A percentile compares a stretch with the other conserved stretches of the same genome.
Evolutionary conservation across 64 coral and sea anemone genomes (phyloP).

Genomic region (Stichodactyla helianthus): DNA sequence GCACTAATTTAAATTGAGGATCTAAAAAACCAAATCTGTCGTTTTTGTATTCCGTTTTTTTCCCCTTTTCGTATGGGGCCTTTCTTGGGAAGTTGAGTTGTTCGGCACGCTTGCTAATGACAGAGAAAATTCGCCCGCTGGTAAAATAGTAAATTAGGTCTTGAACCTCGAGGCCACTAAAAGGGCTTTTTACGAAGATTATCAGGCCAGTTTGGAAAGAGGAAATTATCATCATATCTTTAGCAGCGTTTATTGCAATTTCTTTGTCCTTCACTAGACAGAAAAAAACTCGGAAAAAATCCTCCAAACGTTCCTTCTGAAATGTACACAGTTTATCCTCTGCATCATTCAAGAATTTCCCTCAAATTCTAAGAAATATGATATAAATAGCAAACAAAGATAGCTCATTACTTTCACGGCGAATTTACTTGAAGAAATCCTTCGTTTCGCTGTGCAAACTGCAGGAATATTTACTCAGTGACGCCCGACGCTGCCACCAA

Average conservation of each 20-base stretch:
- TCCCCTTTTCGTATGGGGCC: neutral
- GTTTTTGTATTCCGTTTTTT: neutral
- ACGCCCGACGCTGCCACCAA: neutral
- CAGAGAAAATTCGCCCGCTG: neutral
- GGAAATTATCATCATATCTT: slow-evolving; percentile 10
- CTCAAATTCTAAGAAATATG: neutral
- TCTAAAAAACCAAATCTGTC: neutral
- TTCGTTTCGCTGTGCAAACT: slow-evolving; percentile 2
- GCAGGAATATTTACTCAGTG: neutral
- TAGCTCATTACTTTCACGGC: neutral
- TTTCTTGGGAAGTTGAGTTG: neutral
- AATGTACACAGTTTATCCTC: no score
- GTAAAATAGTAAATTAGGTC: slow-evolving; percentile 17
- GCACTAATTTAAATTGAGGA: neutral
- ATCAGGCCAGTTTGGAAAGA: slow-evolving; percentile 21
- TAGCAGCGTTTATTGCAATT: neutral
- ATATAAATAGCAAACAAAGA: neutral
- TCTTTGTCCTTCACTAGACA: neutral
- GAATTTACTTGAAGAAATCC: neutral
- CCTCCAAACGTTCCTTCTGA: no score
- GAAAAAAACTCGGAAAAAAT: neutral
- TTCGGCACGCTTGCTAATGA: slow-evolving; percentile 17
- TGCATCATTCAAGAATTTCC: neutral
- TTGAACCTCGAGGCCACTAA: neutral
- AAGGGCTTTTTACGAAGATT: slow-evolving; percentile 24